These are phyloP conservation scores for Dyspetes luteomarginatus DNA, from an alignment of 2,888 invertebrate genomes.

Conservation along the genomic window DNA sequence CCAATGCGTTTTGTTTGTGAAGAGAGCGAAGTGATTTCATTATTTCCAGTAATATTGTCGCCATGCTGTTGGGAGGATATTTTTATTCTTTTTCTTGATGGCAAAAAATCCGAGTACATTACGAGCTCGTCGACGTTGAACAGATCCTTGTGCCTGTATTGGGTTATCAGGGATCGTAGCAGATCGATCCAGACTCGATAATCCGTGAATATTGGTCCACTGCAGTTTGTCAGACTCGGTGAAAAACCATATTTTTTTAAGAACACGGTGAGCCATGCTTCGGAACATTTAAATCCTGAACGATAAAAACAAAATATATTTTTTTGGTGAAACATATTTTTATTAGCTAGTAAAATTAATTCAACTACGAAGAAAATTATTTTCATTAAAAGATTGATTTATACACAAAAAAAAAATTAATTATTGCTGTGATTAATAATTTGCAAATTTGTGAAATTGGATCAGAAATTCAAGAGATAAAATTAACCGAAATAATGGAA, in stretches of 20 bases:
- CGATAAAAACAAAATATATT: not conserved
- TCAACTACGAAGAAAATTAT: not conserved
- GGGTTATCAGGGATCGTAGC: slow-evolving; percentile 71
- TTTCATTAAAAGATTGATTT: not conserved
- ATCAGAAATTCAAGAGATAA: too few relatives aligned
- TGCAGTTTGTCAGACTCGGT: slow-evolving; percentile 59
- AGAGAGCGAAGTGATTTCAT: not conserved
- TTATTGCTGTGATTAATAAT: too few relatives aligned
- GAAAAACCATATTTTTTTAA: slow-evolving; percentile 74
- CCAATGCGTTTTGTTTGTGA: slow-evolving; percentile 61
- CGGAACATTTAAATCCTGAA: slow-evolving; percentile 74
- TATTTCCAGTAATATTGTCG: not conserved
- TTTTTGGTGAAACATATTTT: slow-evolving; percentile 2
- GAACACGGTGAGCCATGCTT: slow-evolving; percentile 74
- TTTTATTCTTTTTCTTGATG: slow-evolving; percentile 43
- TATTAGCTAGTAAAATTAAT: not conserved
- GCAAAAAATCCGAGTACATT: slow-evolving; percentile 72
- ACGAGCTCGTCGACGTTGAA: slow-evolving; percentile 75
- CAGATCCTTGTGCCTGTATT: slow-evolving; percentile 73
- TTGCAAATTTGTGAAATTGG: too few relatives aligned
- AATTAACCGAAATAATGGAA: too few relatives aligned
- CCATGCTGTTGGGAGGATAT: not conserved
- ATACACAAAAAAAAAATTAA: too few relatives aligned
- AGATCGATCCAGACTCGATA: slow-evolving; percentile 74
- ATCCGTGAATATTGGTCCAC: slow-evolving; percentile 73